These are phyloP conservation scores for Babylonia areolata DNA, from an alignment of 1,140 invertebrate genomes.

Conservation along the genomic window DNA sequence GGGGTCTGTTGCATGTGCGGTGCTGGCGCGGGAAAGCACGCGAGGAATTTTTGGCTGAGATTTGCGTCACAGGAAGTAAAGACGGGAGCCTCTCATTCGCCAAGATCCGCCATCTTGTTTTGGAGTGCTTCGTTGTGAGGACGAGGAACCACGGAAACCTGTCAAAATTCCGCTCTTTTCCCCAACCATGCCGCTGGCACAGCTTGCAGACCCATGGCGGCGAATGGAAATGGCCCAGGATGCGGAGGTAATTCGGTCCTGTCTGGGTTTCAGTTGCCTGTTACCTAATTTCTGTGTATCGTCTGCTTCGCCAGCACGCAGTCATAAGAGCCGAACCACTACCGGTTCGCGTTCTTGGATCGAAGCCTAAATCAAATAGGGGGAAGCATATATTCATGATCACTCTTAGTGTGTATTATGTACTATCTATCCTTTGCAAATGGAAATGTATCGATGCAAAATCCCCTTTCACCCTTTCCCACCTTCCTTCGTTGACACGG, in stretches of 20 bases:
- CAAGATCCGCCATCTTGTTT: conserved; percentile 61
- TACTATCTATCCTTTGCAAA: no score
- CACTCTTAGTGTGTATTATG: no score
- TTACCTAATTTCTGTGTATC: not conserved
- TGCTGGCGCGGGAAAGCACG: conserved; percentile 29
- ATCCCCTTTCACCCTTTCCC: no score
- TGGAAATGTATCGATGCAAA: no score
- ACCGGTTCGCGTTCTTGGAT: conserved; percentile 6
- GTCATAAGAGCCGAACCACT: not conserved
- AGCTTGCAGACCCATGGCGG: conserved; percentile 73
- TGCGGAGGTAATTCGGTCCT: conserved; percentile 59
- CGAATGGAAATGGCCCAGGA: conserved; percentile 72
- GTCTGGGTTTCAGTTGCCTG: not conserved
- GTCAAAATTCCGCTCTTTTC: conserved; percentile 69
- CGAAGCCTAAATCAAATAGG: not conserved
- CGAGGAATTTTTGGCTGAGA: conserved; percentile 33
- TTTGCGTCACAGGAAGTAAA: conserved; percentile 52
- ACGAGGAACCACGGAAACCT: conserved; percentile 41
- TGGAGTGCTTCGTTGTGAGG: conserved; percentile 42
- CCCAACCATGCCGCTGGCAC: conserved; percentile 73
- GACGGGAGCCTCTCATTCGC: conserved; percentile 51
- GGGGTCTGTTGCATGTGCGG: not conserved
- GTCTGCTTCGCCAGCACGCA: not conserved
- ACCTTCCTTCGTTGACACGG: no score
- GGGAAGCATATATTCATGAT: no score